Conservation (phyloP, 2,113 vertebrate species). For the Lampris incognitus region DNA sequence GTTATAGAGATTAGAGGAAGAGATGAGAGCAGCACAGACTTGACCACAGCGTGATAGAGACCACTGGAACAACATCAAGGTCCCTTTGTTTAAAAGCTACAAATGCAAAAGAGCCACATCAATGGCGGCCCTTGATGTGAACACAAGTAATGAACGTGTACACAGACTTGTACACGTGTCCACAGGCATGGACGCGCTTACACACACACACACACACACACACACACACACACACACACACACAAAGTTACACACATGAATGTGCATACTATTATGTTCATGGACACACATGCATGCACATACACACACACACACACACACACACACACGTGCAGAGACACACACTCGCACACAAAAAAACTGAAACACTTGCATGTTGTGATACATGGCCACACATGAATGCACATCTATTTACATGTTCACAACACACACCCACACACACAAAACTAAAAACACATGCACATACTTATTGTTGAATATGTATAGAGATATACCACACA, state of each 20-base stretch:
- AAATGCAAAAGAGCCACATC: slow-evolving; percentile 21
- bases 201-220: not conserved
- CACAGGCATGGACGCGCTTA: not conserved
- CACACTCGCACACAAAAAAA: not conserved
- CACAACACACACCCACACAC: not conserved
- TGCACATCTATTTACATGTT: not conserved
- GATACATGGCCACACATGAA: too few relatives aligned
- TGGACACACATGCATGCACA: not conserved
- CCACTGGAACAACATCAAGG: slow-evolving; percentile 59
- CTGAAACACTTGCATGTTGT: too few relatives aligned
- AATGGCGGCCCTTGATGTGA: slow-evolving; percentile 12
- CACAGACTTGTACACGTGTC: not conserved
- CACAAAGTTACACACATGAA: not conserved
- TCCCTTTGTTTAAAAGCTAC: slow-evolving; percentile 34
- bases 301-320: not conserved
- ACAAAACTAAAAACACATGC: too few relatives aligned
- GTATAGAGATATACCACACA: too few relatives aligned
- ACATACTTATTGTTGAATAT: too few relatives aligned
- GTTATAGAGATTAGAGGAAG: slow-evolving; percentile 57
- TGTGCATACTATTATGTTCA: not conserved
- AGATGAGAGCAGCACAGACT: slow-evolving; percentile 47
- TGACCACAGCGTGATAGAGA: slow-evolving; percentile 24
- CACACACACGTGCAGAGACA: not conserved
- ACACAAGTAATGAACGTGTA: not conserved
- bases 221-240: not conserved